Percentiles rank a stretch among this genome's conserved stretches.
These are phyloP conservation scores for Ceratotherium simum DNA, from an alignment of 2,113 vertebrate species.

Conservation along the genomic window DNA sequence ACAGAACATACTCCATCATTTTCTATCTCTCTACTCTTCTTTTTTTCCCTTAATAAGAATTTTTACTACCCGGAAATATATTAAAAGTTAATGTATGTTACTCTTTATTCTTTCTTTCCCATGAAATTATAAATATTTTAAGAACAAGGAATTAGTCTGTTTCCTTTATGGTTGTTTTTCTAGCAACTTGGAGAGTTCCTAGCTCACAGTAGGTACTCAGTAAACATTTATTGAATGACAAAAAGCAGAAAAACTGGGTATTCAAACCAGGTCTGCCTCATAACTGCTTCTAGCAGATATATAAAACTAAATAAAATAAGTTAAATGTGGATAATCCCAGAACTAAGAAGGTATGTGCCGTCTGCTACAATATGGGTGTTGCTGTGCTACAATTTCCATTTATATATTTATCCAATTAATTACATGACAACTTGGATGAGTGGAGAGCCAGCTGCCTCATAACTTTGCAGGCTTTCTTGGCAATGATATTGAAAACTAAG, in stretches of 20 bases:
- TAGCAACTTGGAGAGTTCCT: not conserved
- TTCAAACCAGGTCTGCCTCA: not conserved
- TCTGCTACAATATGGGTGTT: not conserved
- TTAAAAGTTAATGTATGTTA: not conserved
- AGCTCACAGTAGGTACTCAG: not conserved
- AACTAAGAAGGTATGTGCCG: not conserved
- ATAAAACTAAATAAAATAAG: conserved; percentile 39
- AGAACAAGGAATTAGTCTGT: not conserved
- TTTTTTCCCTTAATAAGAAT: not conserved
- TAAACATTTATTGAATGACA: not conserved
- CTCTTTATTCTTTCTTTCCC: not conserved
- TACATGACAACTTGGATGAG: not conserved
- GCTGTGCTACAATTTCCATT: not conserved
- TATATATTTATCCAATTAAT: conserved; percentile 45
- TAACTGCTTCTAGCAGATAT: not conserved
- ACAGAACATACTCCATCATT: not conserved
- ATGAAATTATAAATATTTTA: not conserved
- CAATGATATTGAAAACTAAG: not conserved
- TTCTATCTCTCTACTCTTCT: not conserved
- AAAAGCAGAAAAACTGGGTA: not conserved
- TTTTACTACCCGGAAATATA: not conserved
- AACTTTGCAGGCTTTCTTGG: conserved; percentile 34
- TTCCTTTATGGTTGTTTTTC: not conserved
- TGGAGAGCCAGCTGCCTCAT: conserved; percentile 35
- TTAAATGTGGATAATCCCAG: not conserved